A percentile compares a stretch with the other conserved stretches of the same genome.
Conservation (phyloP, 2,888 invertebrate species). For the Scrobipalpa atriplicella region DNA sequence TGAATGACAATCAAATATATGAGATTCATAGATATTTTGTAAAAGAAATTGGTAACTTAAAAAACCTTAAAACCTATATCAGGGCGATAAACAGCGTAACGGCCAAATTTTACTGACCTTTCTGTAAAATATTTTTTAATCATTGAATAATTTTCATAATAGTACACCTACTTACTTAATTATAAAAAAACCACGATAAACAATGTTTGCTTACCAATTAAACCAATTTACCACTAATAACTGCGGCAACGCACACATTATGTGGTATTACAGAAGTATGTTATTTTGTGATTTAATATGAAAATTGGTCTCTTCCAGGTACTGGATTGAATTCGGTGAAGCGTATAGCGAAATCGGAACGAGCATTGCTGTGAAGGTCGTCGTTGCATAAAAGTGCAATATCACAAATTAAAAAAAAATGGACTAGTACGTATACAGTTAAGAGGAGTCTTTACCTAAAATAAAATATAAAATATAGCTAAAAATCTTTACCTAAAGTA, state of each 20-base stretch:
- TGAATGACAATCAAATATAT: too few relatives aligned
- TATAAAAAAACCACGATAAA: neutral
- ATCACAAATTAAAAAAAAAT: neutral
- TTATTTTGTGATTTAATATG: slow-evolving; percentile 25
- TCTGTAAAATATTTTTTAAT: neutral
- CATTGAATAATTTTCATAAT: neutral
- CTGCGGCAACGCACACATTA: slow-evolving; percentile 3
- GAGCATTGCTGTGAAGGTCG: neutral
- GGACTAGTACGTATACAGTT: too few relatives aligned
- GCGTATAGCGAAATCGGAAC: neutral
- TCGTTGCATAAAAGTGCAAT: neutral
- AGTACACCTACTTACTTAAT: neutral
- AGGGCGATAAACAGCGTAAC: too few relatives aligned
- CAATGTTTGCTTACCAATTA: slow-evolving; percentile 5
- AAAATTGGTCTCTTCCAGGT: slow-evolving; percentile 24
- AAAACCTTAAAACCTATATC: too few relatives aligned
- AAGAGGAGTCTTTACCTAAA: too few relatives aligned
- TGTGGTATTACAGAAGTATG: slow-evolving; percentile 16
- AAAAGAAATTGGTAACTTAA: too few relatives aligned
- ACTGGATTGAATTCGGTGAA: slow-evolving; percentile 7
- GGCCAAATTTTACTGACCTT: neutral
- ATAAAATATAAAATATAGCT: too few relatives aligned
- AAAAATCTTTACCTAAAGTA: too few relatives aligned
- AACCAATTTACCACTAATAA: slow-evolving; percentile 17
- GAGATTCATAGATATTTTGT: too few relatives aligned